Percentiles rank a stretch among this genome's conserved stretches.
Evolutionary conservation across 2,113 vertebrate species (phyloP).

Genomic region (Gila orcuttii): DNA sequence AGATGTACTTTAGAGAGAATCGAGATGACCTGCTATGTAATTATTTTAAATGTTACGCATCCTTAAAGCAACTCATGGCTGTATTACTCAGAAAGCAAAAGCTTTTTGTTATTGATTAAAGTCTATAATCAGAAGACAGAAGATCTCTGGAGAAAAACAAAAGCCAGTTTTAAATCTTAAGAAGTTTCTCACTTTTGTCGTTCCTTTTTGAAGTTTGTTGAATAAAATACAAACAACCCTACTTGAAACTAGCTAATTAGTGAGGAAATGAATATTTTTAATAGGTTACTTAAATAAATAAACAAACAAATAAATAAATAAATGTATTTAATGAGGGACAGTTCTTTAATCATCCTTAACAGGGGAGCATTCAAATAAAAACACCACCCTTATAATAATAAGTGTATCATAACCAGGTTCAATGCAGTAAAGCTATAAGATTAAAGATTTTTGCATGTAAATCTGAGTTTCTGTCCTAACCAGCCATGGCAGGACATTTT

Average conservation of each 20-base stretch:
- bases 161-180: constrained; percentile 16
- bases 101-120: constrained; percentile 13
- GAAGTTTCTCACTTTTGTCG: neutral
- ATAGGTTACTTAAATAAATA: neutral
- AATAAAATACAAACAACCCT: neutral
- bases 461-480: neutral
- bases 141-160: neutral
- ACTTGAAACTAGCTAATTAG: constrained; percentile 26
- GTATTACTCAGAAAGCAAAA: constrained; percentile 20
- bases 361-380: constrained; percentile 4
- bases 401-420: neutral
- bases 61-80: constrained; percentile 17
- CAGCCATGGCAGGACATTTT: neutral
- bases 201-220: constrained; percentile 22
- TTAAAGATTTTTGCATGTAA: neutral
- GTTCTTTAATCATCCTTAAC: constrained; percentile 34
- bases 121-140: constrained; percentile 25
- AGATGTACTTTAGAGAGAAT: neutral
- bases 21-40: constrained; percentile 39
- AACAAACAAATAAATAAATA: neutral
- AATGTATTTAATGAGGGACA: neutral
- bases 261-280: neutral
- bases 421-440: neutral
- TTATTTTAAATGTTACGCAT: constrained; percentile 38
- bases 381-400: neutral